Evolutionary conservation across 2,797 vertebrate species (phyloP), one percentile per base, ranked within the genome.

Genomic region (Atherinosoma microstoma): DNA sequence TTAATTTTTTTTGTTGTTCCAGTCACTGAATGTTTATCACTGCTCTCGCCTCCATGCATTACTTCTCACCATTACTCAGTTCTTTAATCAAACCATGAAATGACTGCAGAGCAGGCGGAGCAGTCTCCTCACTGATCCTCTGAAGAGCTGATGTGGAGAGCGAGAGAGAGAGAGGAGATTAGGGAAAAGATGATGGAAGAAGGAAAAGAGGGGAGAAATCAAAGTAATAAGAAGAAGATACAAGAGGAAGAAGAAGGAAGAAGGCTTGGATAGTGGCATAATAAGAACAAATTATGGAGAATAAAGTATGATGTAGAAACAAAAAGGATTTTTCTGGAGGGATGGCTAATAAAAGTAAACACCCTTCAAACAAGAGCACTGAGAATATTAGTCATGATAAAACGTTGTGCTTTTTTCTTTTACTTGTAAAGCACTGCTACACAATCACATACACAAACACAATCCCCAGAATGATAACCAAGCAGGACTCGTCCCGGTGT

Each of bases 71-170:
- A 11, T 24, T 3, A 70, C 80, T 64, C 36, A 12, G 16, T 66
- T 65, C 32, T 87, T 82, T 84, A 79, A 88, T 84, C 71, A 78
- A 80, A 86, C 78, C 75, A 85, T 79, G 77, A 85, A 79, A 89
- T 84, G 9, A 82, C 68, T 68, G 75, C 78, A 70, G 81, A 86
- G 30, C 67, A 62, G 64, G 47, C 38, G 58, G 27, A 59, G 68
- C 10, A n/a, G 57, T 66, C 66, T 67, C 70, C 67, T 75, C 64
- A 38, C 70, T 67, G 68, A 57, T 78, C 64, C 82, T 78, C 70
- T 80, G 59, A 87, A 70, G 71, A 61, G 79, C 70, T 65, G 77
- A 80, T 64, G 57, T 77, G 49, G 42, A 72, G 18, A 40, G 72
- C 72, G 59, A 47, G 59, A 47, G 63, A 32, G 57, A 24, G 16